phyloP scores from a whole-genome alignment of 2,113 vertebrate genomes.

The Bos indicus region DNA sequence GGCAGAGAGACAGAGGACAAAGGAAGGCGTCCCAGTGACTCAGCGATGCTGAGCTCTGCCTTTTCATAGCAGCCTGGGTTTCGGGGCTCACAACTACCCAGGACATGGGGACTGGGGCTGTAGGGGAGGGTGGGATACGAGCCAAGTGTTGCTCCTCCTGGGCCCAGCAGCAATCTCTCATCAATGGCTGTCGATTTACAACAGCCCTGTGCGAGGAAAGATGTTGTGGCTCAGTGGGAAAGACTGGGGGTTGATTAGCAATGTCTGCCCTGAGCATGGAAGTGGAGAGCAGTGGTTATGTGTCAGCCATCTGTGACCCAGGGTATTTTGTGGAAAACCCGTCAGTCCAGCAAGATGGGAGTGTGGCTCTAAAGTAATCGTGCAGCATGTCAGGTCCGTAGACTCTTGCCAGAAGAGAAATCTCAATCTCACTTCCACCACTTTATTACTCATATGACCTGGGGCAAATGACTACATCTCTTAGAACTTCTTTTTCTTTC shows the following conservation, averaged over 20 bases:
- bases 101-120: neutral
- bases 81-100: neutral
- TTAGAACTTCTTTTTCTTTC: neutral
- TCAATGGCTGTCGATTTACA: neutral
- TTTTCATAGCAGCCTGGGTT: neutral
- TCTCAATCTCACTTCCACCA: fast-evolving
- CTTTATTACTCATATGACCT: neutral
- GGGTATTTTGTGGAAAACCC: neutral
- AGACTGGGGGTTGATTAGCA: neutral
- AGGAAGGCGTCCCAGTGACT: neutral
- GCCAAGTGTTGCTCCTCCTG: neutral
- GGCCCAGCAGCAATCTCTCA: neutral
- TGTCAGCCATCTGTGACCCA: neutral
- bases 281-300: no score
- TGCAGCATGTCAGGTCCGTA: no score
- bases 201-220: neutral
- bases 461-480: neutral
- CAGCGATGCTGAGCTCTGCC: neutral
- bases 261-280: neutral
- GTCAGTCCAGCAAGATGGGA: neutral
- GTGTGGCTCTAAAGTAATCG: neutral
- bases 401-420: neutral
- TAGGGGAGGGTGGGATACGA: fast-evolving
- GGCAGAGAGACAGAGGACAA: constrained; percentile 47
- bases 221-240: neutral